These are phyloP conservation scores for Picus viridis DNA, from an alignment of 2,797 vertebrate species.

Conservation along the genomic window DNA sequence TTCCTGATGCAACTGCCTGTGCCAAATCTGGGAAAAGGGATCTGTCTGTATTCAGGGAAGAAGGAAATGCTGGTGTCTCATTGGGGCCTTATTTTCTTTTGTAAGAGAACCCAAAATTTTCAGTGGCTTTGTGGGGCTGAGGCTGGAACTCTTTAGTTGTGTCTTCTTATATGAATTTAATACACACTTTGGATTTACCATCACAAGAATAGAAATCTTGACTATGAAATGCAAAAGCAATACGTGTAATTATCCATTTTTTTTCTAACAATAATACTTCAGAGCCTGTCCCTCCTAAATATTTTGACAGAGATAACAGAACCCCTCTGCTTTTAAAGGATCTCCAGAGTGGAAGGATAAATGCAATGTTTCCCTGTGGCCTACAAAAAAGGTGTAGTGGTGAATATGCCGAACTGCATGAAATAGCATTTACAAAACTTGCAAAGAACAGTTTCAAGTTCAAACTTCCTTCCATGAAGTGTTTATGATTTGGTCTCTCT, in stretches of 20 bases:
- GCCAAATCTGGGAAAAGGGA: not conserved
- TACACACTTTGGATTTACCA: fast-evolving
- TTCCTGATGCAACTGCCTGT: not conserved
- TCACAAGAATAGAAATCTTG: not conserved
- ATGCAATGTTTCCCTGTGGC: not conserved
- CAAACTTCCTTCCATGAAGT: not conserved
- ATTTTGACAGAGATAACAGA: not conserved
- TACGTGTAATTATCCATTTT: fast-evolving
- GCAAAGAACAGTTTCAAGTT: not conserved
- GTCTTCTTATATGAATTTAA: not conserved
- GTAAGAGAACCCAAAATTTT: not conserved
- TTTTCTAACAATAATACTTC: not conserved
- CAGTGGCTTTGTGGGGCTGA: not conserved
- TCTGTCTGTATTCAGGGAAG: not conserved
- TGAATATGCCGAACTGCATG: not conserved
- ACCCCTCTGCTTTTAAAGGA: not conserved
- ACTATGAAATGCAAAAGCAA: not conserved
- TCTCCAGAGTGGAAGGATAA: not conserved
- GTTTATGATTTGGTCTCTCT: not conserved
- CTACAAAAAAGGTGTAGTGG: not conserved
- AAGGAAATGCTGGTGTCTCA: not conserved
- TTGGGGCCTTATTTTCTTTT: not conserved
- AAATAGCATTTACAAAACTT: not conserved
- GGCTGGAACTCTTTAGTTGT: not conserved
- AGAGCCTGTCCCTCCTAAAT: not conserved